Evolutionary conservation across 2,797 vertebrate genomes (phyloP).

Genomic region (Pseudochaenichthys georgianus): DNA sequence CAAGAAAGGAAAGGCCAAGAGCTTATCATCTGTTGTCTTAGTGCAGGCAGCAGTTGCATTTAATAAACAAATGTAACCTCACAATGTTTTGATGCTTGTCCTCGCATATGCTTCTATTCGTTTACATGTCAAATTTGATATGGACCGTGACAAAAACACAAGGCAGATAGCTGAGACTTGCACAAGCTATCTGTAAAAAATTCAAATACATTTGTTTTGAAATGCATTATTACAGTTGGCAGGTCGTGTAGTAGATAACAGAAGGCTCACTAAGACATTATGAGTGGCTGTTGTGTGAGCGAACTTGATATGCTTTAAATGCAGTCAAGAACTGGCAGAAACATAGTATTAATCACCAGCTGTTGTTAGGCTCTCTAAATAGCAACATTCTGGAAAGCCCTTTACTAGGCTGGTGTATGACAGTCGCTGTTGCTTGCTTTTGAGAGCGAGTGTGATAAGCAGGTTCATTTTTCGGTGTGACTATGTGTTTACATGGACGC

Average conservation of each 20-base stretch:
- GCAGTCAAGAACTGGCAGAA: constrained; percentile 82
- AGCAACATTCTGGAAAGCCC: constrained; percentile 70
- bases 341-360: constrained; percentile 82
- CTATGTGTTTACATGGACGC: constrained; percentile 72
- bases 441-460: constrained; percentile 56
- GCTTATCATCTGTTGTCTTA: constrained; percentile 52
- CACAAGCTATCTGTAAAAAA: constrained; percentile 68
- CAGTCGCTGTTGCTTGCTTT: constrained; percentile 48
- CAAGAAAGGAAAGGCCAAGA: constrained; percentile 36
- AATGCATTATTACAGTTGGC: constrained; percentile 77
- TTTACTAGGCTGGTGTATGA: constrained; percentile 42
- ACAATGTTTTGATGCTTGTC: constrained; percentile 12
- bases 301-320: constrained; percentile 85
- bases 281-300: constrained; percentile 76
- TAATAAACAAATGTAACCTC: constrained; percentile 40
- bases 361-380: constrained; percentile 79
- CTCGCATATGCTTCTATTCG: constrained; percentile 39
- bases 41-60: constrained; percentile 33
- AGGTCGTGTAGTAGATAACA: constrained; percentile 73
- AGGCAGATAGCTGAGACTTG: constrained; percentile 66
- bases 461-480: constrained; percentile 75
- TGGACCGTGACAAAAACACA: constrained; percentile 63
- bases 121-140: constrained; percentile 64
- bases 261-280: constrained; percentile 75
- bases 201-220: constrained; percentile 74